phyloP scores from a whole-genome alignment of 2,888 invertebrate species.

The Eupeodes latifasciatus region DNA sequence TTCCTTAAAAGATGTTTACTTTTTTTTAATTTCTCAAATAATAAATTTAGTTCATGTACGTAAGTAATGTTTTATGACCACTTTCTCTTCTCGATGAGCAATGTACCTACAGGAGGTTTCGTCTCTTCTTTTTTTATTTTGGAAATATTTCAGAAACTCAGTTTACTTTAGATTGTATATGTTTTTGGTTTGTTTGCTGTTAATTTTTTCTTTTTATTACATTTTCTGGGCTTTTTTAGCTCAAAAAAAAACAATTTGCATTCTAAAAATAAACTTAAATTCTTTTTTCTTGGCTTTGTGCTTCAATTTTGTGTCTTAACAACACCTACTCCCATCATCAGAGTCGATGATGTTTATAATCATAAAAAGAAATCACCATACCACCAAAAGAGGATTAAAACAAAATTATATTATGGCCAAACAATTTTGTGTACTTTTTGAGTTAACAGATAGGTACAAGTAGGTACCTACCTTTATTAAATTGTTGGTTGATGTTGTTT shows the following conservation, averaged over 20 bases:
- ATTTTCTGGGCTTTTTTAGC: conserved; percentile 23
- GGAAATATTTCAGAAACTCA: conserved; percentile 11
- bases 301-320: conserved; percentile 38
- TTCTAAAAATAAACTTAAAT: conserved; percentile 63
- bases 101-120: conserved; percentile 21
- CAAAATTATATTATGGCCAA: conserved; percentile 37
- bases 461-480: not conserved
- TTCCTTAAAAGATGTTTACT: not conserved
- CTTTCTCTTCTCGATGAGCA: conserved; percentile 51
- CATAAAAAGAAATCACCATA: conserved; percentile 41
- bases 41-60: conserved; percentile 57
- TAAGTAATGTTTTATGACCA: conserved; percentile 48
- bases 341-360: conserved; percentile 39
- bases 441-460: conserved; percentile 41
- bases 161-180: conserved; percentile 17
- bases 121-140: not conserved
- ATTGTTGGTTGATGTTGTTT: conserved; percentile 43
- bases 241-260: conserved; percentile 51
- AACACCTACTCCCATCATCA: conserved; percentile 54
- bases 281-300: conserved; percentile 17
- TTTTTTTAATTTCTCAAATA: conserved; percentile 13
- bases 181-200: not conserved
- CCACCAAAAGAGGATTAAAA: conserved; percentile 9
- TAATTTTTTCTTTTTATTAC: conserved; percentile 16
- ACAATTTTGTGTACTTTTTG: conserved; percentile 56